A percentile compares a stretch with the other conserved stretches of the same genome.
These are phyloP conservation scores for Centrocercus urophasianus DNA, from an alignment of 2,113 vertebrate genomes.

Conservation along the genomic window DNA sequence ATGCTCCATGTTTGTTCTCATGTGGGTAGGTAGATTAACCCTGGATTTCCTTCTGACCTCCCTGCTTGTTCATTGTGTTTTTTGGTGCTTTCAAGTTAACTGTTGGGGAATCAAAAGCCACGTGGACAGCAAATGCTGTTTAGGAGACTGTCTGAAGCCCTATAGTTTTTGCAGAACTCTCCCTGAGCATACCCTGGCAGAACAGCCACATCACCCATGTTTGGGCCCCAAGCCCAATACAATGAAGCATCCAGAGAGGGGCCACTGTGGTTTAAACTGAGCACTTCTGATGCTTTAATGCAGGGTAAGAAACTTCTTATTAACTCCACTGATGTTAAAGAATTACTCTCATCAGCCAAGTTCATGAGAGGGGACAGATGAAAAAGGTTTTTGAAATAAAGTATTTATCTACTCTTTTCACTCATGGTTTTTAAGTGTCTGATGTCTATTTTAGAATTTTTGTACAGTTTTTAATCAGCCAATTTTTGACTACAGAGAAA, in stretches of 20 bases:
- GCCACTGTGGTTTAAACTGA: fast-evolving
- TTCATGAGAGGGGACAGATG: neutral
- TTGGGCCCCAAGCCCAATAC: neutral
- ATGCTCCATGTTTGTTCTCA: fast-evolving
- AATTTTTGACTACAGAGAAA: neutral
- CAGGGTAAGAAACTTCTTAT: neutral
- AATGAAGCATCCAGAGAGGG: neutral
- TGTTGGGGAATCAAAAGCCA: neutral
- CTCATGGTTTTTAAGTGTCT: neutral
- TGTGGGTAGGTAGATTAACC: neutral
- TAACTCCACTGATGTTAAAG: neutral
- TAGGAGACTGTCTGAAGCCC: neutral
- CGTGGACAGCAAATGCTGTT: neutral
- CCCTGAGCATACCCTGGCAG: fast-evolving
- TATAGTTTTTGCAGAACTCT: neutral
- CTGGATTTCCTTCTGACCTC: neutral
- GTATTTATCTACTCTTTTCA: neutral
- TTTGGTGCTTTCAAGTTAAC: fast-evolving
- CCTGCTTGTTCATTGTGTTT: neutral
- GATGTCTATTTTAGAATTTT: neutral
- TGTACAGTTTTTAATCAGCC: neutral
- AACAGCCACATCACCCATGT: fast-evolving
- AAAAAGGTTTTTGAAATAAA: neutral
- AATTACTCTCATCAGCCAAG: neutral
- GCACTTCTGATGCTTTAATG: neutral